A percentile compares a stretch with the other conserved stretches of the same genome.
These are phyloP conservation scores for Pica pica DNA, from an alignment of 2,113 vertebrate genomes.

Conservation along the genomic window DNA sequence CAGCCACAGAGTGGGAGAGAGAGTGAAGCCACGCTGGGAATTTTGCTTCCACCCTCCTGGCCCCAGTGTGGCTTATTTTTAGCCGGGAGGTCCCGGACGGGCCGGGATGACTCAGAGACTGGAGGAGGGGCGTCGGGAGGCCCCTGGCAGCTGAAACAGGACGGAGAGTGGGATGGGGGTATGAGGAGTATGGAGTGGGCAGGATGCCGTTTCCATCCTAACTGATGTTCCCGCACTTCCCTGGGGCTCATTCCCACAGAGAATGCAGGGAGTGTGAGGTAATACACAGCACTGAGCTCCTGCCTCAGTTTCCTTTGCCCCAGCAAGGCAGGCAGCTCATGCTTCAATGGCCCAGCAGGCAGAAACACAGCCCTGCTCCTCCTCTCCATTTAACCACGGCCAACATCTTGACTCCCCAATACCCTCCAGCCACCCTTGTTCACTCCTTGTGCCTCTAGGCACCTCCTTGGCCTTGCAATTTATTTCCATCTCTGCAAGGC, in stretches of 20 bases:
- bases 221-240: background rate
- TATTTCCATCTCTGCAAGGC: background rate
- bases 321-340: background rate
- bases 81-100: conserved; percentile 9
- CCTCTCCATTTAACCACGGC: background rate
- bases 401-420: background rate
- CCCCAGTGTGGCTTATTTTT: conserved; percentile 61
- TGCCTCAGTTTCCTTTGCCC: background rate
- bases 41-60: background rate
- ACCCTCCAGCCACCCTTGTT: background rate
- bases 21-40: background rate
- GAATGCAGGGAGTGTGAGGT: background rate
- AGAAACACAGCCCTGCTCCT: background rate
- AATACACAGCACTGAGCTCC: background rate
- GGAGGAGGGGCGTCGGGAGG: conserved; percentile 35
- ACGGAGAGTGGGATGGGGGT: background rate
- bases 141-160: background rate
- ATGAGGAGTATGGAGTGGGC: background rate
- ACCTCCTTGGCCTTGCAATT: background rate
- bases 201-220: background rate
- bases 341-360: background rate
- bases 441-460: background rate
- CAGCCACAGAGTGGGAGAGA: background rate
- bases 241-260: background rate
- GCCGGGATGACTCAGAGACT: conserved; percentile 53